A percentile compares a stretch with the other conserved stretches of the same genome.
Conservation (phyloP, 2,888 invertebrate species). For the Mythimna pallens region DNA sequence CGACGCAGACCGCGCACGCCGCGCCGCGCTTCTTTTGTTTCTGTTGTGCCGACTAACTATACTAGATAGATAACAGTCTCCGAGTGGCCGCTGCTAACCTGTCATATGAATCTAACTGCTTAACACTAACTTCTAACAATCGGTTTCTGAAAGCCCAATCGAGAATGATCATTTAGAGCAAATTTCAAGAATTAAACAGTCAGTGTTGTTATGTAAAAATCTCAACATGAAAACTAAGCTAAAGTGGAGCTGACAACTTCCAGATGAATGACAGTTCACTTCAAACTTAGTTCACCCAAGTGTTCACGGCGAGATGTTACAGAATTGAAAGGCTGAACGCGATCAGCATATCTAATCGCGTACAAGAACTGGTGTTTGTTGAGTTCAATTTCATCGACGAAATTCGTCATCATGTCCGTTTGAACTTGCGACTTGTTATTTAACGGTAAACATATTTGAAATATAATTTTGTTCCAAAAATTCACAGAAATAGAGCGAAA, state of each 20-base stretch:
- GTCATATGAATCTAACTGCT: conserved; percentile 78
- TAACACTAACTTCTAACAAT: conserved; percentile 75
- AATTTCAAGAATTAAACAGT: too few species aligned
- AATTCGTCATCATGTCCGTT: too few species aligned
- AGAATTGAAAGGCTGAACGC: too few species aligned
- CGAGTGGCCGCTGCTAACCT: conserved; percentile 75
- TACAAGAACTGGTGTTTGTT: too few species aligned
- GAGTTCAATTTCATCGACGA: too few species aligned
- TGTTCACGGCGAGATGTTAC: too few species aligned
- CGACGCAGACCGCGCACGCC: conserved; percentile 65
- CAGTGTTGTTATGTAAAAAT: too few species aligned
- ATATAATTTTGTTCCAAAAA: neutral
- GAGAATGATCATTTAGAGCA: neutral
- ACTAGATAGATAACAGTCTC: conserved; percentile 53
- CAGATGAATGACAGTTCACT: too few species aligned
- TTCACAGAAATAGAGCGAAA: neutral
- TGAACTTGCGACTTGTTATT: neutral
- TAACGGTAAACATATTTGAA: neutral
- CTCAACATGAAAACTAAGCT: too few species aligned
- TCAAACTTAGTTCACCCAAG: too few species aligned
- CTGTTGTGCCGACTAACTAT: conserved; percentile 73
- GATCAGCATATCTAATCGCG: too few species aligned
- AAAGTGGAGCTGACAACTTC: too few species aligned
- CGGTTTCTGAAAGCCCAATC: conserved; percentile 4
- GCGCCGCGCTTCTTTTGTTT: conserved; percentile 78